These are phyloP conservation scores for Syrmaticus mikado DNA, from an alignment of 2,113 vertebrate genomes.

Conservation along the genomic window DNA sequence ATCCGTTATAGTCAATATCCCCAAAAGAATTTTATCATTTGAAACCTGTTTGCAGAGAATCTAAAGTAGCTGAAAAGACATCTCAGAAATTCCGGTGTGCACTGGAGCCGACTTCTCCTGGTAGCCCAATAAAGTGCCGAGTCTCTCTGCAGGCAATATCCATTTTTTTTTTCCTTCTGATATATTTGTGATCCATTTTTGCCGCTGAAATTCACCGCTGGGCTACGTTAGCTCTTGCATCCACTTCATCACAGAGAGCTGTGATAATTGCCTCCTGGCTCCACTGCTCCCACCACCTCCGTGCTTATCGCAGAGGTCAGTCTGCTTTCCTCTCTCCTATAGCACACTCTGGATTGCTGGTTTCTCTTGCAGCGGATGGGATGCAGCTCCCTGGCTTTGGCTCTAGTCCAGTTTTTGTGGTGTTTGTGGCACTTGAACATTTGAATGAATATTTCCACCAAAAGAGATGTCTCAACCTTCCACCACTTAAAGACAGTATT, in stretches of 20 bases:
- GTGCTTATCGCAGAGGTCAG: slow-evolving; percentile 58
- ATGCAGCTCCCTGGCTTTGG: slow-evolving; percentile 8
- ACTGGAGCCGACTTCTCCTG: slow-evolving; percentile 24
- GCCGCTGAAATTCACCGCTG: slow-evolving; percentile 38
- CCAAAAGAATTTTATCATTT: slow-evolving; percentile 74
- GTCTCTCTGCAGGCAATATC: slow-evolving; percentile 62
- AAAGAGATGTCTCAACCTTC: not conserved
- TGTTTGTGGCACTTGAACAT: not conserved
- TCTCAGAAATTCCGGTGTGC: slow-evolving; percentile 26
- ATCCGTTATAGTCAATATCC: slow-evolving; percentile 63
- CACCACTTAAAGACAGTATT: not conserved
- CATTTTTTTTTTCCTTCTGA: slow-evolving; percentile 50
- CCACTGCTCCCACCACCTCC: slow-evolving; percentile 17
- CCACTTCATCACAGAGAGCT: slow-evolving; percentile 42
- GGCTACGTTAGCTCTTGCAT: slow-evolving; percentile 34
- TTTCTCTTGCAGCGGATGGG: slow-evolving; percentile 31
- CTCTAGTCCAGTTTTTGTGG: not conserved
- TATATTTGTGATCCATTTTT: not conserved
- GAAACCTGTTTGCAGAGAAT: slow-evolving; percentile 69
- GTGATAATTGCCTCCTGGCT: slow-evolving; percentile 57
- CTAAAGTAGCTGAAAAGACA: slow-evolving; percentile 59
- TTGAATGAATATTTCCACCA: not conserved
- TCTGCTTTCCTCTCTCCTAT: slow-evolving; percentile 33
- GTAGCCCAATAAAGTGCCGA: slow-evolving; percentile 55
- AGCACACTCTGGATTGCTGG: slow-evolving; percentile 35